Conservation (phyloP, 2,888 invertebrate genomes). For the Amblyteles armatorius region DNA sequence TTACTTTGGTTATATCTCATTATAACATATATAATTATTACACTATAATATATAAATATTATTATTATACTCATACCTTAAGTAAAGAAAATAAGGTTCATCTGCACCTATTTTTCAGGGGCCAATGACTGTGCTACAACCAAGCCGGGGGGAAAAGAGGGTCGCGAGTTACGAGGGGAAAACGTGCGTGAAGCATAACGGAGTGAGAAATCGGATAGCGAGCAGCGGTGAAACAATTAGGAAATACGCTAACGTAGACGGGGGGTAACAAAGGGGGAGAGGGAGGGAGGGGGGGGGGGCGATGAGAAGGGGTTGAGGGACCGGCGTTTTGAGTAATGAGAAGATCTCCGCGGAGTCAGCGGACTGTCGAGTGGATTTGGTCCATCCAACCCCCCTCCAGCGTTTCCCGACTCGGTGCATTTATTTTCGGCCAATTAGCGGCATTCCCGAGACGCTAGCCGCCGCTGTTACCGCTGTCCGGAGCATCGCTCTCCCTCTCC, state of each 20-base stretch:
- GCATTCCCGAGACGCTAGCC: conserved; percentile 75
- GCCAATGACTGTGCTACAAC: neutral
- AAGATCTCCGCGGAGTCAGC: conserved; percentile 45
- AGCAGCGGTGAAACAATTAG: conserved; percentile 45
- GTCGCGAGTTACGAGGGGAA: conserved; percentile 31
- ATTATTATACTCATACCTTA: no score
- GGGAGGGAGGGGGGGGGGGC: conserved; percentile 47
- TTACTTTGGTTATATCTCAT: no score
- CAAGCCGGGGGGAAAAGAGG: neutral
- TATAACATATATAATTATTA: no score
- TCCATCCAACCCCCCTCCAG: conserved; percentile 31
- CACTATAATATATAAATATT: no score
- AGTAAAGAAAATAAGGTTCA: neutral
- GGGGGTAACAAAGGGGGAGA: neutral
- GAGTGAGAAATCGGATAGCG: conserved; percentile 40
- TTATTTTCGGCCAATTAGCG: conserved; percentile 83
- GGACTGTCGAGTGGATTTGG: conserved; percentile 65
- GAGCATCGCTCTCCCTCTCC: conserved; percentile 8
- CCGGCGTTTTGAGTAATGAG: conserved; percentile 57
- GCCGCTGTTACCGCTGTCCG: conserved; percentile 12
- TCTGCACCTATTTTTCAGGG: neutral
- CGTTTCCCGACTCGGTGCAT: conserved; percentile 74
- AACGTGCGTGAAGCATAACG: conserved; percentile 43
- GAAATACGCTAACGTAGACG: conserved; percentile 41
- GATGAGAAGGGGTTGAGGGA: conserved; percentile 48